Conservation (phyloP, 2,797 vertebrate species). For the Vireo griseus region DNA sequence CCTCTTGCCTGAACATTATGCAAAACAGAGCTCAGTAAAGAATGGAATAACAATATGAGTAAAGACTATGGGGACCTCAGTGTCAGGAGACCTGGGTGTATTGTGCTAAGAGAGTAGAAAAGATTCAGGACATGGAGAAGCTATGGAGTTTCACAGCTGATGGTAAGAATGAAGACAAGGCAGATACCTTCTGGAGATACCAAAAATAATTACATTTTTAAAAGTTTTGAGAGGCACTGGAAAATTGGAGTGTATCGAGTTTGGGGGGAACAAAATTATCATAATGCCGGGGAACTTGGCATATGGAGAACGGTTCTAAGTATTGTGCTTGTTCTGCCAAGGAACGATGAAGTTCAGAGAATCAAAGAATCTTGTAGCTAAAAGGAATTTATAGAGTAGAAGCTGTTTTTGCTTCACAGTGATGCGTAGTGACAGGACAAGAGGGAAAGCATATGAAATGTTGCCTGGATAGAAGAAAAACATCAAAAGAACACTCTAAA, state of each 20-base stretch:
- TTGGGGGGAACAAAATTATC: neutral
- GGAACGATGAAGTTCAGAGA: fast-evolving
- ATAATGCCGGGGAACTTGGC: neutral
- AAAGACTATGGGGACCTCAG: neutral
- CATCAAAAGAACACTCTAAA: neutral
- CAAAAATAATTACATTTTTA: fast-evolving
- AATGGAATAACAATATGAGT: neutral
- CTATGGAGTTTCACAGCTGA: neutral
- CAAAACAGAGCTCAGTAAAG: neutral
- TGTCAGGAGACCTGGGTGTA: neutral
- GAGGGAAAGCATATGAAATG: neutral
- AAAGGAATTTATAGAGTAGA: neutral
- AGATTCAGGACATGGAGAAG: neutral
- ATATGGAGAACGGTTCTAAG: neutral
- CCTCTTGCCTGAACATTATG: neutral
- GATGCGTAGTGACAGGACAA: neutral
- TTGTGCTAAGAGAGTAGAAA: neutral
- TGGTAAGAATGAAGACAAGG: neutral
- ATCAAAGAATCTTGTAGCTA: neutral
- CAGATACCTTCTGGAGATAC: neutral
- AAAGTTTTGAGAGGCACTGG: neutral
- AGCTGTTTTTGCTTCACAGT: neutral
- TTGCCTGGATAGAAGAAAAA: neutral
- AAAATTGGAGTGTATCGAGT: fast-evolving
- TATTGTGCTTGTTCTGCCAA: neutral